Evolutionary conservation across 2,113 vertebrate genomes (phyloP), one percentile per base, ranked within the genome.

Genomic region (Chroicocephalus ridibundus): DNA sequence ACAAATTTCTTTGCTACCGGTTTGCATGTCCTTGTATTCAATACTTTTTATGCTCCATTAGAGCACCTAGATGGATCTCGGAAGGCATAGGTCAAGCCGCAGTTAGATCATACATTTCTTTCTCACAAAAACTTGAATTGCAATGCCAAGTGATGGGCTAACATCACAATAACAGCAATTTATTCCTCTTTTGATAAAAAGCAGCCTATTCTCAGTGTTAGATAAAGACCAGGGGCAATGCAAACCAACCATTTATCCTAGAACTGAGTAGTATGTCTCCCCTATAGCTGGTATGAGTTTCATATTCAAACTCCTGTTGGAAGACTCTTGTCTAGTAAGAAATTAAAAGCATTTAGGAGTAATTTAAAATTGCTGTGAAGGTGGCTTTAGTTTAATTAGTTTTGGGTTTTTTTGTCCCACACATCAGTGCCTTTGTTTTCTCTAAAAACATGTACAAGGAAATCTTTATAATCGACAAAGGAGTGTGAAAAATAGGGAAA

Each of bases 101-200:
- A 98, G 98, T 98, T 98, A 98, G 98, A 98, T 98, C 98, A 98
- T 98, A 98, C 98, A 97, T 98, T 98, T 98, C 98, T 98, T 96
- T 93, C 97, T 97, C 97, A 98, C 98, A 98, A 98, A 98, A 98
- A 98, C 98, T 98, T 98, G 98, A 98, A 98, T 98, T 98, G 98
- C 98, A 98, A 98, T 98, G 98, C 98, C 98, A 98, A 98, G 98
- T 97, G 98, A 98, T 98, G 98, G 98, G 98, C 98, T 98, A 98
- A 98, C 98, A 98, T 98, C 98, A 98, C 98, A 98, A 98, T 98
- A 98, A 98, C 98, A 98, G 98, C 98, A 98, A 98, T 98, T 98
- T 98, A 98, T 98, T 98, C 98, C 98, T 98, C 98, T 98, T 98
- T 98, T 98, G 98, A 98, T 98, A 98, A 98, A 98, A 98, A 98